phyloP scores from a whole-genome alignment of 2,113 vertebrate species.

The Charadrius vociferus region DNA sequence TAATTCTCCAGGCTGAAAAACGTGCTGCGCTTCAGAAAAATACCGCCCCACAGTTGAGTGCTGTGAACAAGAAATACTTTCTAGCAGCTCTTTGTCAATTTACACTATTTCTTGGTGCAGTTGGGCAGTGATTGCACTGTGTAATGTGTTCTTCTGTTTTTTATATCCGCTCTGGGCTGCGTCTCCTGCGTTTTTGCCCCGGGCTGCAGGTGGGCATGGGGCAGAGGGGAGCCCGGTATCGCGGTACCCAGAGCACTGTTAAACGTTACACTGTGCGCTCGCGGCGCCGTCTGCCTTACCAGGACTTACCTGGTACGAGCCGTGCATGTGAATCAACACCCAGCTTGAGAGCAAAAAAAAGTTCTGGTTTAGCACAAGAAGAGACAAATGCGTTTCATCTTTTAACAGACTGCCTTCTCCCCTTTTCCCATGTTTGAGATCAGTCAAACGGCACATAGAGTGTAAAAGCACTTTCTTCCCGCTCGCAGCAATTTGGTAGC shows the following conservation, averaged over 20 bases:
- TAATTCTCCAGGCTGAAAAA: neutral
- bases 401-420: neutral
- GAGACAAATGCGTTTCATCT: neutral
- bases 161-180: neutral
- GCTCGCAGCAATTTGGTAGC: neutral
- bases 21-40: neutral
- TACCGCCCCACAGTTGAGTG: neutral
- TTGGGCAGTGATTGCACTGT: neutral
- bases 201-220: neutral
- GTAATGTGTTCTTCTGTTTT: neutral
- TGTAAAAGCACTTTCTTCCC: neutral
- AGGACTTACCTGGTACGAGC: neutral
- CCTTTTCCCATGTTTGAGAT: neutral
- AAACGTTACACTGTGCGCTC: neutral
- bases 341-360: neutral
- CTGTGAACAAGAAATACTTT: neutral
- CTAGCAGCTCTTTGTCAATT: neutral
- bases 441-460: fast-evolving
- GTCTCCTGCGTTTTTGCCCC: neutral
- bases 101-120: neutral
- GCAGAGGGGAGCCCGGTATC: neutral
- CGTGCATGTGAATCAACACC: neutral
- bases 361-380: neutral
- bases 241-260: neutral
- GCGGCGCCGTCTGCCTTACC: neutral